Evolutionary conservation across 2,888 invertebrate genomes (phyloP), one percentile per base, ranked within the genome.

Genomic region (Meliscaeva auricollis): DNA sequence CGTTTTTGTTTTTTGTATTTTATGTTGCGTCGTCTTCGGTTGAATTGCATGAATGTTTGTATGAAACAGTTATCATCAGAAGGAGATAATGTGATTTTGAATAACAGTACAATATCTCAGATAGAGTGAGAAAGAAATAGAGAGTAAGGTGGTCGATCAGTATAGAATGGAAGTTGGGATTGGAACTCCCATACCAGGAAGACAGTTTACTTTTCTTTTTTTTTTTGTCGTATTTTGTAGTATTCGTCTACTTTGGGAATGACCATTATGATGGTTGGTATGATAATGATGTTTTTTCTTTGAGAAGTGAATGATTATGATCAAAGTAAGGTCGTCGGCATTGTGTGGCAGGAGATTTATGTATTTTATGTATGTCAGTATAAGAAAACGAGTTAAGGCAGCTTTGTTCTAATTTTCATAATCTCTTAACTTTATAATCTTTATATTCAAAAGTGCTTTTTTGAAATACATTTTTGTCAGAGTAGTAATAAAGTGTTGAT

Each of bases 81-180:
- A 60, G 66, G 38, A 68, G 38, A 83, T 73, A 73, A 78, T 78
- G 69, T 74, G 73, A 79, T 83, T 79, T 78, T 83, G 79, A 79
- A 79, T 83, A 83, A 83, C 79, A 73, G 82, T 83, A 80, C 73
- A 50, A 62, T 73, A 77, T 68, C 11, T 35, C 66, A 48, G 72
- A 48, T 20, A 78, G 41, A 44, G 8, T 46, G 35, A 17, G 32
- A 35, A 26, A 17, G 35, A 1, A 9, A 8, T 6, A 8, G 9
- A 15, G 15, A 11, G 11, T 38, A 11, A 32, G 30, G 17, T 54
- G 77, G 64, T 70, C 35, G 11, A 38, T 2, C 35, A 44, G 26
- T 17, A 8, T n/a, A n/a, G n/a, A n/a, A n/a, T n/a, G n/a, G n/a
- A n/a, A n/a, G n/a, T n/a, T 50, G 66, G 50, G 48, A 11, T 56